These are phyloP conservation scores for Salvelinus fontinalis DNA, from an alignment of 2,113 vertebrate genomes.

Conservation along the genomic window DNA sequence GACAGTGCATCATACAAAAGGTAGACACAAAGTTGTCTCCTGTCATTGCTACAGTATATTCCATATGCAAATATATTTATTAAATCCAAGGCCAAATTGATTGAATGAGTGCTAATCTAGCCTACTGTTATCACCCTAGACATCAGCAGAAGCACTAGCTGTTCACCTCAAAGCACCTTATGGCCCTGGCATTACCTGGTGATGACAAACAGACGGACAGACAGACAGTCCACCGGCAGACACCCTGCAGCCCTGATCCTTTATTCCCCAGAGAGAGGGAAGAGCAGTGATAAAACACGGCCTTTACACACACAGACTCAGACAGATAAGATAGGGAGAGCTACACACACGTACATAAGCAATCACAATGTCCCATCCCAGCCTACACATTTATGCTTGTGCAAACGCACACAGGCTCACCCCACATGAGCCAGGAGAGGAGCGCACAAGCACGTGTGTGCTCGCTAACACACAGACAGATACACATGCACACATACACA, in stretches of 20 bases:
- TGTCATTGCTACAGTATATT: too few species aligned
- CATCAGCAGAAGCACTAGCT: slow-evolving; percentile 21
- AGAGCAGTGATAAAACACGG: slow-evolving; percentile 39
- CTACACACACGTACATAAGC: neutral
- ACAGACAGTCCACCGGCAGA: slow-evolving; percentile 28
- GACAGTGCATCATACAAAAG: too few species aligned
- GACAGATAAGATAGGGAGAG: neutral
- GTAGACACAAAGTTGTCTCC: too few species aligned
- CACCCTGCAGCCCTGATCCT: slow-evolving; percentile 16
- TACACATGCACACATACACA: slow-evolving; percentile 7
- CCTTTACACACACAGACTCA: slow-evolving; percentile 46
- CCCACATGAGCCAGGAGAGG: neutral
- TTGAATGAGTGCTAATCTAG: slow-evolving; percentile 14
- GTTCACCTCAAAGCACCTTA: slow-evolving; percentile 41
- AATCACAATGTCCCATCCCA: slow-evolving; percentile 3
- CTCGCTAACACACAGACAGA: too few species aligned
- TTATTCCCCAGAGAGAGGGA: slow-evolving; percentile 17
- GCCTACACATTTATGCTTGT: slow-evolving; percentile 3
- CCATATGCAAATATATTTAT: too few species aligned
- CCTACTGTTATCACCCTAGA: slow-evolving; percentile 8
- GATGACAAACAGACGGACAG: slow-evolving; percentile 53
- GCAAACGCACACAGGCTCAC: slow-evolving; percentile 29
- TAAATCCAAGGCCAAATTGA: neutral
- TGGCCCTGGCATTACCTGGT: slow-evolving; percentile 61
- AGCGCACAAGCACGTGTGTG: too few species aligned